Percentiles rank a stretch among this genome's conserved stretches.
Conservation (phyloP, 2,113 vertebrate species). For the Pachycephala philippinensis region DNA sequence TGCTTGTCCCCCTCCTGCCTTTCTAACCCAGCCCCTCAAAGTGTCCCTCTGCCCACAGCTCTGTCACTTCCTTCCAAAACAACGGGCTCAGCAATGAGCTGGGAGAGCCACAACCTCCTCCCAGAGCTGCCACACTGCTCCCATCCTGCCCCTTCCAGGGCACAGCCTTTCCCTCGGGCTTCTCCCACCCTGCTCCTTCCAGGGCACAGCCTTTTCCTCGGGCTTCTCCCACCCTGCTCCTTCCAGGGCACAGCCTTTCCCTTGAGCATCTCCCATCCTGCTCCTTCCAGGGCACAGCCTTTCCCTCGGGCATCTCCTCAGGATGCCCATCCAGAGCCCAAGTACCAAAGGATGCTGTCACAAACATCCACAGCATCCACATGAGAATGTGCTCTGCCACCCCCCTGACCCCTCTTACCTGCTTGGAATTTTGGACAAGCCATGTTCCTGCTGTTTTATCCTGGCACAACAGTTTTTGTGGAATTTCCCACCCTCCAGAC, state of each 20-base stretch:
- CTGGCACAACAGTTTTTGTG: not conserved
- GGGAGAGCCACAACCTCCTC: not conserved
- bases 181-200: not conserved
- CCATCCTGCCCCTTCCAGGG: not conserved
- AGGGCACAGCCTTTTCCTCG: not conserved
- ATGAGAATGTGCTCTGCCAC: rapidly evolving
- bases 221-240: not conserved
- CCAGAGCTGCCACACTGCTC: rapidly evolving
- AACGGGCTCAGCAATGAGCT: rapidly evolving
- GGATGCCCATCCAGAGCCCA: not conserved
- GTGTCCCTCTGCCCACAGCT: not conserved
- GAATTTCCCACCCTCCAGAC: not conserved
- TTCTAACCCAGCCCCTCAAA: not conserved
- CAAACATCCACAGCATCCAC: not conserved
- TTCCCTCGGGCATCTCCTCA: not conserved
- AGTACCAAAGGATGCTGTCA: not conserved
- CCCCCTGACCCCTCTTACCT: not conserved
- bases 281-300: not conserved
- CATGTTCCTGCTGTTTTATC: not conserved
- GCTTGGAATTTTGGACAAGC: not conserved
- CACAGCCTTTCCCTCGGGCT: too few species aligned
- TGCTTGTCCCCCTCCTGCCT: not conserved
- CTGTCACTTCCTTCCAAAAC: rapidly evolving
- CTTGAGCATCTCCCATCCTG: not conserved
- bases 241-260: not conserved